Conservation (phyloP, 2,797 vertebrate species). For the Hafferia zeledoni region DNA sequence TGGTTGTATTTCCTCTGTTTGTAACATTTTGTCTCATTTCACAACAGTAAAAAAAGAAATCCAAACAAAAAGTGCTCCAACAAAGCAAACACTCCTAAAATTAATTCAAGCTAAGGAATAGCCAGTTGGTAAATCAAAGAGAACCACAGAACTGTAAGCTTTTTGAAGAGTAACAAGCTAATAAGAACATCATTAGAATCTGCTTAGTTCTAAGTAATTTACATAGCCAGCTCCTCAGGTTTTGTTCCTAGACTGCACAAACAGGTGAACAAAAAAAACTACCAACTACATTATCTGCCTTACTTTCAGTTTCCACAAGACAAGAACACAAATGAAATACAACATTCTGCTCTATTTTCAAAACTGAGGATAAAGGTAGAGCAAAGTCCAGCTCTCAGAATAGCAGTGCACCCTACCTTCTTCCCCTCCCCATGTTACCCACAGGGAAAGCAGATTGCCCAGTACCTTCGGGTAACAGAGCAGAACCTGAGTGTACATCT, state of each 20-base stretch:
- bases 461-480: background rate
- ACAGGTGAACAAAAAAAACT: background rate
- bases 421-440: background rate
- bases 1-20: background rate
- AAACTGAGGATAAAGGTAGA: background rate
- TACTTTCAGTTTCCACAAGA: background rate
- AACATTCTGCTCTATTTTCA: background rate
- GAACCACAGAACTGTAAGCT: background rate
- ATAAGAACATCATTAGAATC: background rate
- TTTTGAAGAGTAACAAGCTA: conserved; percentile 23
- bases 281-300: background rate
- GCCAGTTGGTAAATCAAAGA: background rate
- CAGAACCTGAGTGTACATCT: background rate
- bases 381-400: background rate
- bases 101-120: background rate
- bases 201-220: background rate
- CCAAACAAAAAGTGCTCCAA: background rate
- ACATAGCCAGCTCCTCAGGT: conserved; percentile 12
- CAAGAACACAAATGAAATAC: background rate
- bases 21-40: background rate
- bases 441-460: background rate
- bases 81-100: conserved; percentile 27
- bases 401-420: background rate
- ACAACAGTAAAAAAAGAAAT: background rate
- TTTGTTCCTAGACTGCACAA: background rate